These are phyloP conservation scores for Scomber colias DNA, from an alignment of 2,113 vertebrate genomes.

Conservation along the genomic window DNA sequence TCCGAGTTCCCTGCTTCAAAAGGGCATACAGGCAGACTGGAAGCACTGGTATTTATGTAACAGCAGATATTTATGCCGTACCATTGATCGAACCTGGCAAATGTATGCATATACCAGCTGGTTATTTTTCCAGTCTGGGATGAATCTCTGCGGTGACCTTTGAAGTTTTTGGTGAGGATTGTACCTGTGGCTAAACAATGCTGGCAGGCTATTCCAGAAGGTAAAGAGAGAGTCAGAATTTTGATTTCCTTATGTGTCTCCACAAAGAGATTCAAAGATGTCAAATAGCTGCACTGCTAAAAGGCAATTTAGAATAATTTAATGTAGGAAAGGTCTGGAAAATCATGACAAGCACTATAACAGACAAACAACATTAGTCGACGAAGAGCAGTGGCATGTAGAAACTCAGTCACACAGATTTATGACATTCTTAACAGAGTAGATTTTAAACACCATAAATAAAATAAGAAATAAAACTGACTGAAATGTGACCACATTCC, in stretches of 20 bases:
- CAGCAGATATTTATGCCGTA: constrained; percentile 84
- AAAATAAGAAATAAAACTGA: background rate
- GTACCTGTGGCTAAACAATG: constrained; percentile 10
- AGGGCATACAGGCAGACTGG: constrained; percentile 86
- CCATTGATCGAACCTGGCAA: constrained; percentile 86
- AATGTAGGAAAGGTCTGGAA: background rate
- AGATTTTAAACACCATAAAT: background rate
- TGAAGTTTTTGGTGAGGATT: constrained; percentile 37
- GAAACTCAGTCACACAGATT: background rate
- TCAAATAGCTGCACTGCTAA: background rate
- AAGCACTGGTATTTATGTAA: constrained; percentile 91
- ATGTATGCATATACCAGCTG: constrained; percentile 73
- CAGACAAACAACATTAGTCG: background rate
- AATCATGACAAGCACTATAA: background rate
- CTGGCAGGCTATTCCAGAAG: background rate
- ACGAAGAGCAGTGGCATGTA: background rate
- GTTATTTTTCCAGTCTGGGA: constrained; percentile 50
- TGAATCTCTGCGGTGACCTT: constrained; percentile 64
- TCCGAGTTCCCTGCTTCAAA: constrained; percentile 87
- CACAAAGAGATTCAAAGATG: background rate
- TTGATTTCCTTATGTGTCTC: constrained; percentile 5
- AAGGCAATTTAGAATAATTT: constrained; percentile 9
- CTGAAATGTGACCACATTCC: background rate
- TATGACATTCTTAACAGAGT: background rate
- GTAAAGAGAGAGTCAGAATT: background rate